Conservation (phyloP, 2,888 invertebrate genomes). For the Myathropa florea region DNA sequence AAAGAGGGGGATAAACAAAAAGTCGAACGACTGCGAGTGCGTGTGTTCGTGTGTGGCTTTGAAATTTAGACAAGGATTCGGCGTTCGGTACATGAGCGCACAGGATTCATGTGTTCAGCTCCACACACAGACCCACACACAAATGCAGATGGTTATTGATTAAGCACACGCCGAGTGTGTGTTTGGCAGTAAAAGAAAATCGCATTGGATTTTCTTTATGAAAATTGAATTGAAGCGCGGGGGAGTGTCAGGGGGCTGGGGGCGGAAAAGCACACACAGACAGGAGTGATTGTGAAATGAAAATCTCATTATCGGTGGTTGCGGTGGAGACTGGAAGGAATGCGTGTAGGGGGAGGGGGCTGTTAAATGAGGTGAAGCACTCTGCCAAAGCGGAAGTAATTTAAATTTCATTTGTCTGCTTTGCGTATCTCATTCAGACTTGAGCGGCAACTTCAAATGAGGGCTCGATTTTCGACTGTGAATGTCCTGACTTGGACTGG, state of each 20-base stretch:
- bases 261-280: background rate
- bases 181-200: slow-evolving; percentile 40
- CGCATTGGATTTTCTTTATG: slow-evolving; percentile 50
- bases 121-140: background rate
- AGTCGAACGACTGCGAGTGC: slow-evolving; percentile 30
- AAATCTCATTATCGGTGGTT: slow-evolving; percentile 54
- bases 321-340: background rate
- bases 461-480: background rate
- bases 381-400: slow-evolving; percentile 62
- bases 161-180: slow-evolving; percentile 38
- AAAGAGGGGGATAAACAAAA: slow-evolving; percentile 40
- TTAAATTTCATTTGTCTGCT: slow-evolving; percentile 61
- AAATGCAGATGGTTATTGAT: slow-evolving; percentile 20
- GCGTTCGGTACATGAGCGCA: too few species aligned
- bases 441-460: background rate
- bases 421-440: slow-evolving; percentile 13
- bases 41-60: background rate
- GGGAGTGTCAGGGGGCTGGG: background rate
- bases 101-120: background rate
- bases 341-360: slow-evolving; percentile 7
- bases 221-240: slow-evolving; percentile 52
- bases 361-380: slow-evolving; percentile 62
- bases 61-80: too few species aligned
- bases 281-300: slow-evolving; percentile 42
- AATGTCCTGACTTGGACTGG: too few species aligned